Conservation (phyloP, 1,140 invertebrate genomes). For the Aphaenogaster ashmeadi region DNA sequence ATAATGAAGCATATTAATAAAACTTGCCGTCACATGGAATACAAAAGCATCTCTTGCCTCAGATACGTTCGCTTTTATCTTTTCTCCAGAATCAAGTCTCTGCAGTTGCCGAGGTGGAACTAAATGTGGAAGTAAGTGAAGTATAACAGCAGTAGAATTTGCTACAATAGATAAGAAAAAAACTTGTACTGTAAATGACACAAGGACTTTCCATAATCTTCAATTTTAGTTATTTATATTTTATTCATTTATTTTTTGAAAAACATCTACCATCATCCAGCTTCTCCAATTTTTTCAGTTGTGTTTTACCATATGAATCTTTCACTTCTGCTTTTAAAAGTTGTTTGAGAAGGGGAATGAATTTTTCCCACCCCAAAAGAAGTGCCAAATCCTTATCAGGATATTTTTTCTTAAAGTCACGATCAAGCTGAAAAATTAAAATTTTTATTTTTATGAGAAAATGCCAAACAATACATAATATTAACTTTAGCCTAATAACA, state of each 20-base stretch:
- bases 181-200: background rate
- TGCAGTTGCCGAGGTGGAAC: background rate
- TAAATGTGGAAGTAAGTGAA: conserved; percentile 12
- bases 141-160: conserved; percentile 24
- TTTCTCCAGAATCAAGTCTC: conserved; percentile 13
- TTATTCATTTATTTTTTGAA: background rate
- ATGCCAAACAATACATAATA: background rate
- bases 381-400: conserved; percentile 14
- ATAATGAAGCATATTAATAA: conserved; percentile 5
- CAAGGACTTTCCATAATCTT: background rate
- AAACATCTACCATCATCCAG: background rate
- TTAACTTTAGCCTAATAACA: background rate
- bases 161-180: background rate
- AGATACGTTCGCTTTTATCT: background rate
- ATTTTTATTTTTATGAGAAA: conserved; percentile 5
- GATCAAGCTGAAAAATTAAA: conserved; percentile 2
- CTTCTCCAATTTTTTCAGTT: background rate
- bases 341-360: conserved; percentile 10
- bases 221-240: conserved; percentile 5
- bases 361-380: conserved; percentile 8
- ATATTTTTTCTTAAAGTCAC: conserved; percentile 16
- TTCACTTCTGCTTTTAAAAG: conserved; percentile 3
- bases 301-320: conserved; percentile 23
- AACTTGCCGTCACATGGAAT: background rate
- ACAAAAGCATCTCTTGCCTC: conserved; percentile 31